A percentile compares a stretch with the other conserved stretches of the same genome.
Conservation (phyloP, 2,888 invertebrate species). For the Siphlonurus alternatus region DNA sequence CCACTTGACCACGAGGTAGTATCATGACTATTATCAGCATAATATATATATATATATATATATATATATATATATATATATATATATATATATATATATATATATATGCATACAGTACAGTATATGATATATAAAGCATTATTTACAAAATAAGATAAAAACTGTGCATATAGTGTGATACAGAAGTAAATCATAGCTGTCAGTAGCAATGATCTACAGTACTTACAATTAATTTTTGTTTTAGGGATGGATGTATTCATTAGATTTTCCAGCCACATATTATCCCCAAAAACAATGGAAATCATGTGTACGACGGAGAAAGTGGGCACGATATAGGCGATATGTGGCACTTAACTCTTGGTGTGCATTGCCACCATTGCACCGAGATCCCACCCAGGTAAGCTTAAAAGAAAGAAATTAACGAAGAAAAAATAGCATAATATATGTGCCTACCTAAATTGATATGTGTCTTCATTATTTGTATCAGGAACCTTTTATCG, state of each 20-base stretch:
- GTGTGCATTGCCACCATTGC: slow-evolving; percentile 79
- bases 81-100: background rate
- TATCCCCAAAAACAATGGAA: slow-evolving; percentile 70
- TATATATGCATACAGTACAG: background rate
- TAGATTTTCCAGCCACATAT: slow-evolving; percentile 78
- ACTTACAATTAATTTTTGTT: slow-evolving; percentile 5
- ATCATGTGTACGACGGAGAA: slow-evolving; percentile 72
- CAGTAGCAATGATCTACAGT: too few species aligned
- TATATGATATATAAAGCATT: slow-evolving; percentile 1
- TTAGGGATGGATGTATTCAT: slow-evolving; percentile 77
- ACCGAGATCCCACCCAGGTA: slow-evolving; percentile 70
- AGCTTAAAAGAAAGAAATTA: slow-evolving; percentile 10
- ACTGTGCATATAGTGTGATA: too few species aligned
- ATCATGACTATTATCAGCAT: background rate
- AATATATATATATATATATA: background rate
- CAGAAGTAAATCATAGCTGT: too few species aligned
- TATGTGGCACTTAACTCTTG: slow-evolving; percentile 83
- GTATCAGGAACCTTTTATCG: slow-evolving; percentile 74
- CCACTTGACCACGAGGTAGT: slow-evolving; percentile 67
- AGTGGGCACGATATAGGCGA: slow-evolving; percentile 75
- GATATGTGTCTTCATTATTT: slow-evolving; percentile 8
- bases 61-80: background rate
- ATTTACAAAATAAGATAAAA: too few species aligned
- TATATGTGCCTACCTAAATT: background rate
- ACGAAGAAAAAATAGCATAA: background rate